phyloP scores from a whole-genome alignment of 2,113 vertebrate genomes.

The Clinocottus analis region DNA sequence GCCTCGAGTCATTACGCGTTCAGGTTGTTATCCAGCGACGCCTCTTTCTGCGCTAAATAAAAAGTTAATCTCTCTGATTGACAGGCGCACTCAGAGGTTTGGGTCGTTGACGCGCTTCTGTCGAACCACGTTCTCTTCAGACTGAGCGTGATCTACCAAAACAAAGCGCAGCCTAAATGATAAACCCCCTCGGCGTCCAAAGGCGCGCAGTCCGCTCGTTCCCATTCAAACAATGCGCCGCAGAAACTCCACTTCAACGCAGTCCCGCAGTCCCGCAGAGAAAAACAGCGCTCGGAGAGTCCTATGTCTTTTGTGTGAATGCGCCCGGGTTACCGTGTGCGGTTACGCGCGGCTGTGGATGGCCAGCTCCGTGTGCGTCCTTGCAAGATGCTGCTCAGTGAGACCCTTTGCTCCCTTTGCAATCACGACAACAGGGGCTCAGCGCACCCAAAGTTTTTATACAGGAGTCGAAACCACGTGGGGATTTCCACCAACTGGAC shows the following conservation, averaged over 20 bases:
- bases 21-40: conserved; percentile 46
- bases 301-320: conserved; percentile 33
- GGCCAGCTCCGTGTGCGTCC: conserved; percentile 46
- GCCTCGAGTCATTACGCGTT: conserved; percentile 37
- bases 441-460: conserved; percentile 89
- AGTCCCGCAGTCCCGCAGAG: conserved; percentile 11
- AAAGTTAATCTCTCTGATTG: conserved; percentile 47
- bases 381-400: conserved; percentile 57
- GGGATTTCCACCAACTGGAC: conserved; percentile 87
- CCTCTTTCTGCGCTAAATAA: conserved; percentile 40
- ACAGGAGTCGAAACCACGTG: conserved; percentile 90
- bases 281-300: conserved; percentile 29
- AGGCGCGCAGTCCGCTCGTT: conserved; percentile 7
- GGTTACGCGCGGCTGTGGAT: conserved; percentile 40
- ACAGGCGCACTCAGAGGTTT: conserved; percentile 27
- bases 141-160: conserved; percentile 25
- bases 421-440: conserved; percentile 84
- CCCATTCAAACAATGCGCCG: conserved; percentile 39
- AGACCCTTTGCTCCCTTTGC: conserved; percentile 68
- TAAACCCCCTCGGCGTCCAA: conserved; percentile 3
- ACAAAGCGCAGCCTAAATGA: conserved; percentile 34
- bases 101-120: conserved; percentile 47
- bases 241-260: conserved; percentile 26
- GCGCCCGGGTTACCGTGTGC: conserved; percentile 37
- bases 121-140: conserved; percentile 34